Conservation (phyloP, 2,113 vertebrate species). For the Ivindomyrus marchei region DNA sequence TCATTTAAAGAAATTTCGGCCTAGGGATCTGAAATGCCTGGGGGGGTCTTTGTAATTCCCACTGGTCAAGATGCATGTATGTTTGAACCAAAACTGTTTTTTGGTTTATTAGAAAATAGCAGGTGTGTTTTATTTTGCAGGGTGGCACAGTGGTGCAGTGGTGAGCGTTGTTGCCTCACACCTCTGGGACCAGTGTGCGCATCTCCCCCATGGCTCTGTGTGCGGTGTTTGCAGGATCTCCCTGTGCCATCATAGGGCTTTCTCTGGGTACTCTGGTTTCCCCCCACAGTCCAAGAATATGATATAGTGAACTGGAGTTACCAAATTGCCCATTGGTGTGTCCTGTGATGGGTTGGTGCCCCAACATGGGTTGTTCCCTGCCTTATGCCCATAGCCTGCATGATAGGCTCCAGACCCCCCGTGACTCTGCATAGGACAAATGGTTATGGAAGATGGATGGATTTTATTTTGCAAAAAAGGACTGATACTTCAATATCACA, state of each 20-base stretch:
- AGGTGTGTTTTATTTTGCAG: background rate
- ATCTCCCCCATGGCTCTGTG: background rate
- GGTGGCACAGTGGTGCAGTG: background rate
- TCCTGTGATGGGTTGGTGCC: background rate
- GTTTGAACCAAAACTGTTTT: background rate
- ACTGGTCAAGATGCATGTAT: background rate
- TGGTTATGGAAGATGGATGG: background rate
- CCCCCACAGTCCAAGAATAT: background rate
- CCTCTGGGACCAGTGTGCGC: background rate
- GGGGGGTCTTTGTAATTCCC: background rate
- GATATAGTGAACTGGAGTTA: background rate
- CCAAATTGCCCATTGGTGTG: background rate
- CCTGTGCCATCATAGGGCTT: background rate
- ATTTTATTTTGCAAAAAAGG: background rate
- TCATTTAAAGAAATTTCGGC: background rate
- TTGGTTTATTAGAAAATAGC: background rate
- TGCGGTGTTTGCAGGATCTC: background rate
- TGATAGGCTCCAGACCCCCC: background rate
- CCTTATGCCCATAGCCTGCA: background rate
- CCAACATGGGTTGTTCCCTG: background rate
- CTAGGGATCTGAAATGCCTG: background rate
- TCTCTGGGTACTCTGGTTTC: background rate
- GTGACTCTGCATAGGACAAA: background rate
- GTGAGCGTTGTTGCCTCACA: background rate
- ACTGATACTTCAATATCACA: background rate